Conservation (phyloP, 2,113 vertebrate species). For the Myrmophylax atrothorax region DNA sequence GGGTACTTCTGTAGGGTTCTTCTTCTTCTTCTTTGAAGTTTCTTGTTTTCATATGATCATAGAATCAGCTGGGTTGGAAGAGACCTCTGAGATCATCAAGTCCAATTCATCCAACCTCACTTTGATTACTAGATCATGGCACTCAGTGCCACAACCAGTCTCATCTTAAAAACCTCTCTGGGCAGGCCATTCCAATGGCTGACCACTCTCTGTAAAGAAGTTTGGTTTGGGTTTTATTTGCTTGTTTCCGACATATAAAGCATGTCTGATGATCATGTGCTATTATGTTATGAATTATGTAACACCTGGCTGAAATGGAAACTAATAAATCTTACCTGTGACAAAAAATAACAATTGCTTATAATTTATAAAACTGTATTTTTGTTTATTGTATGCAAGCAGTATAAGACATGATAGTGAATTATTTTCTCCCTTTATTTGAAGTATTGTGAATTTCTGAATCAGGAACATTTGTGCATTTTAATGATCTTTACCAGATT, state of each 20-base stretch:
- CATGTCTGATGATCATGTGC: not conserved
- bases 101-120: no score
- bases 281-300: not conserved
- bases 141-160: no score
- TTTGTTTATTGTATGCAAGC: accelerated
- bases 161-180: no score
- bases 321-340: not conserved
- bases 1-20: not conserved
- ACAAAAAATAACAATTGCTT: not conserved
- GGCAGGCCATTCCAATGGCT: no score
- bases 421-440: not conserved
- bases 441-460: not conserved
- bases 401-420: not conserved
- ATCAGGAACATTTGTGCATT: not conserved
- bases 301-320: not conserved
- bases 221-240: not conserved
- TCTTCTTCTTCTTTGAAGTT: not conserved
- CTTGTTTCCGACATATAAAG: not conserved
- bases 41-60: not conserved
- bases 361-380: not conserved
- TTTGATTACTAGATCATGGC: no score
- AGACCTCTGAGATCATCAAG: no score
- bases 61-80: no score
- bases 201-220: no score
- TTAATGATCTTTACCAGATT: not conserved